Conservation (phyloP, 2,888 invertebrate genomes). For the Thera britannica region DNA sequence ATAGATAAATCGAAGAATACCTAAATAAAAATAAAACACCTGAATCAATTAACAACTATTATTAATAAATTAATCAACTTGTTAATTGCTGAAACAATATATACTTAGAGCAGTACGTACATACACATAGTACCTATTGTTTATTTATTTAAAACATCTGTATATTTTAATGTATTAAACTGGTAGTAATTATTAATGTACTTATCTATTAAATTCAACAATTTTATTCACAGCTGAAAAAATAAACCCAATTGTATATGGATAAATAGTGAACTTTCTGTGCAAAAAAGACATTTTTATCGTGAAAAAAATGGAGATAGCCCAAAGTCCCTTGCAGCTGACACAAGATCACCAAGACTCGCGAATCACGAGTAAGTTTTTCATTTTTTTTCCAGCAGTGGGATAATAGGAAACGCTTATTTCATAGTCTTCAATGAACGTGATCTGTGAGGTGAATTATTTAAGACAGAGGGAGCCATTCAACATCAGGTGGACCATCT, state of each 20-base stretch:
- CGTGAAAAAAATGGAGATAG: constrained; percentile 71
- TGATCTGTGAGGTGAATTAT: too few relatives aligned
- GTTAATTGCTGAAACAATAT: too few relatives aligned
- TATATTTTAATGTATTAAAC: too few relatives aligned
- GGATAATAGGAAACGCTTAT: too few relatives aligned
- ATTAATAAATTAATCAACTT: neutral
- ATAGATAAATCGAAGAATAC: neutral
- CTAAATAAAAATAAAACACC: neutral
- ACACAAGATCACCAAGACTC: constrained; percentile 77
- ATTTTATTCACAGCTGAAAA: neutral
- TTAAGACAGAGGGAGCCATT: too few relatives aligned
- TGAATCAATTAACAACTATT: neutral
- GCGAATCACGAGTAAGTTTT: constrained; percentile 65
- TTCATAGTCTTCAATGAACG: too few relatives aligned
- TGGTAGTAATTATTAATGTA: too few relatives aligned
- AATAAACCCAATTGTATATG: constrained; percentile 19
- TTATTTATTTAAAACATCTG: too few relatives aligned
- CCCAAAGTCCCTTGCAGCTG: constrained; percentile 75
- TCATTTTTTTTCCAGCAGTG: too few relatives aligned
- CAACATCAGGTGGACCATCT: too few relatives aligned
- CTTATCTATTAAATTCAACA: neutral
- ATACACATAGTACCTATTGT: too few relatives aligned
- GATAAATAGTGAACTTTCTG: constrained; percentile 23
- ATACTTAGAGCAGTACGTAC: too few relatives aligned
- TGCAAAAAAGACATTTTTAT: constrained; percentile 33